Conservation (phyloP, 2,888 invertebrate genomes). For the Tipula lateralis region DNA sequence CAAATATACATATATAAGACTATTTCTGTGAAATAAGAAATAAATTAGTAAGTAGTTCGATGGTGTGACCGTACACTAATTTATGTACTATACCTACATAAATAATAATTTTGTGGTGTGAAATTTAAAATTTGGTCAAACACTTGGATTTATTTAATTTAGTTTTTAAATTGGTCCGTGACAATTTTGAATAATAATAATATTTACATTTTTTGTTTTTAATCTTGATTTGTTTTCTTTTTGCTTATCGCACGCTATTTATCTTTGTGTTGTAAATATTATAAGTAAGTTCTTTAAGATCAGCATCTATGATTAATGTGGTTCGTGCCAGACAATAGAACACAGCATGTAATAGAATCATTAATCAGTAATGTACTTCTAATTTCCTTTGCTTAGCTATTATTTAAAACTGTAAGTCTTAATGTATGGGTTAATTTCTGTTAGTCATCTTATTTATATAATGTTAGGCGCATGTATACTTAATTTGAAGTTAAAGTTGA, state of each 20-base stretch:
- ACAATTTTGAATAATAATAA: background rate
- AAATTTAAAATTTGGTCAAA: background rate
- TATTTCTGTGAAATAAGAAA: background rate
- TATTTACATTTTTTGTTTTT: background rate
- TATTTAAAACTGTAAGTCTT: background rate
- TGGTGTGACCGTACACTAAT: background rate
- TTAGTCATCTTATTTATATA: too few species aligned
- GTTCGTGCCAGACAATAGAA: slow-evolving; percentile 24
- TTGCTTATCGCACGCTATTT: background rate
- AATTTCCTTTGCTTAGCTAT: background rate
- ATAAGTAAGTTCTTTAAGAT: background rate
- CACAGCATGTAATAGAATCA: background rate
- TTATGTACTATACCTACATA: background rate
- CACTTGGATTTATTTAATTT: slow-evolving; percentile 1
- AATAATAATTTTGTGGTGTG: slow-evolving; percentile 2
- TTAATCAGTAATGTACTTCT: background rate
- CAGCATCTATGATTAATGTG: slow-evolving; percentile 5
- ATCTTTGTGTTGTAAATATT: background rate
- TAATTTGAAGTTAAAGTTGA: too few species aligned
- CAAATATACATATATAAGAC: background rate
- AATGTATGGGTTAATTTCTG: too few species aligned
- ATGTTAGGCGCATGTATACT: too few species aligned
- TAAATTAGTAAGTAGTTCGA: background rate
- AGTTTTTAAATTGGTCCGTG: background rate
- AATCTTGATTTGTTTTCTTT: slow-evolving; percentile 19